Evolutionary conservation across 2,888 invertebrate genomes (phyloP).

Genomic region (Salticus scenicus): DNA sequence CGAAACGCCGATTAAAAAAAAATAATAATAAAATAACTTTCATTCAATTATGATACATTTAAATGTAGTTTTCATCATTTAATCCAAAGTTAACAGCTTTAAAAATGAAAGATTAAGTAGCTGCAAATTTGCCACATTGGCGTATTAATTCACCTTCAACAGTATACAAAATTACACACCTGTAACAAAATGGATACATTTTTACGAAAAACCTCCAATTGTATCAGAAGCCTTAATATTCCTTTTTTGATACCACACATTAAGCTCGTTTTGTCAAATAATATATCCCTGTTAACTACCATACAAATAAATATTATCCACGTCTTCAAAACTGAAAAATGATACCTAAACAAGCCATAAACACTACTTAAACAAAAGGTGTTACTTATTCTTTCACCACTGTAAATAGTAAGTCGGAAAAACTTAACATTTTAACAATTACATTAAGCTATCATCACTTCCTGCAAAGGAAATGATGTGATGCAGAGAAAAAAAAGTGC

Average conservation of each 20-base stretch:
- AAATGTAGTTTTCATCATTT: too few species aligned
- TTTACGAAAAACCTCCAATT: too few species aligned
- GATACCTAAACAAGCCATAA: background rate
- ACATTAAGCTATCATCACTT: background rate
- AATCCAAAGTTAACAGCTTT: too few species aligned
- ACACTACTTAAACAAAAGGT: background rate
- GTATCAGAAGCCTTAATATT: too few species aligned
- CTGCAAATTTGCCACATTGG: too few species aligned
- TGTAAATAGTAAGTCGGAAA: background rate
- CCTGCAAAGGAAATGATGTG: background rate
- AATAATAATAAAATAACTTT: too few species aligned
- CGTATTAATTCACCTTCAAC: too few species aligned
- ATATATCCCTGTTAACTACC: background rate
- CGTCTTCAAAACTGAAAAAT: background rate
- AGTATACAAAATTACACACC: too few species aligned
- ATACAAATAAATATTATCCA: background rate
- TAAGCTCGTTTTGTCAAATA: background rate
- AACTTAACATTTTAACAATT: background rate
- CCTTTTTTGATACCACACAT: background rate
- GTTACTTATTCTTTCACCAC: background rate
- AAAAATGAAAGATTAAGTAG: too few species aligned
- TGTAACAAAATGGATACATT: too few species aligned
- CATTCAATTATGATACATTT: too few species aligned
- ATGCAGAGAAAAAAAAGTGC: background rate
- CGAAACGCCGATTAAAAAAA: too few species aligned